Evolutionary conservation across 1,140 invertebrate species (phyloP).

Genomic region (Megalonaias nervosa): DNA sequence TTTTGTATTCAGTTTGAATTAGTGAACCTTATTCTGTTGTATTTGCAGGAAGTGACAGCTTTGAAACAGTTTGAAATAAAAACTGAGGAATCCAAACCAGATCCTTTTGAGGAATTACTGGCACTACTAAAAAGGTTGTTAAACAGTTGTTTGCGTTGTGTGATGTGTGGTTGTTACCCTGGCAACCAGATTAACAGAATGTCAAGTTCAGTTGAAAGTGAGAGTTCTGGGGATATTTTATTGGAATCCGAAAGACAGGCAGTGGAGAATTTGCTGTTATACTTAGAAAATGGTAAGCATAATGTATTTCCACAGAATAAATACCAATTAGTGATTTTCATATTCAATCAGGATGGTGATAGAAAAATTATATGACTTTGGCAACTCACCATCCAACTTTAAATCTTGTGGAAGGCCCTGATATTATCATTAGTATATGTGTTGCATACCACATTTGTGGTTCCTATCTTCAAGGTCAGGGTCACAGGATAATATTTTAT

Average conservation of each 20-base stretch:
- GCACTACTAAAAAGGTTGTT: slow-evolving; percentile 31
- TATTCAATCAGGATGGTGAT: no score
- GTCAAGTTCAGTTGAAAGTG: slow-evolving; percentile 32
- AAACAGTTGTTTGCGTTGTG: slow-evolving; percentile 34
- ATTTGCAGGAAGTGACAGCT: slow-evolving; percentile 15
- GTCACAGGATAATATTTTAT: no score
- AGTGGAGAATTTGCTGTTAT: slow-evolving; percentile 46
- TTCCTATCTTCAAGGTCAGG: no score
- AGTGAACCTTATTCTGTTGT: no score
- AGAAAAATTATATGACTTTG: no score
- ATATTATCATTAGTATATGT: no score
- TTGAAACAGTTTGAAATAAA: slow-evolving; percentile 43
- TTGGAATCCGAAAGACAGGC: slow-evolving; percentile 47
- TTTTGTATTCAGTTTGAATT: no score
- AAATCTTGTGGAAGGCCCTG: no score
- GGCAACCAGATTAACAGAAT: slow-evolving; percentile 8
- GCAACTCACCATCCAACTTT: no score
- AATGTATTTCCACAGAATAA: no score
- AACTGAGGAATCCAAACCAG: slow-evolving; percentile 37
- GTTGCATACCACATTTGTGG: no score
- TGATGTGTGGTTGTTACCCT: slow-evolving; percentile 50
- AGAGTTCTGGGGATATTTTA: slow-evolving; percentile 15
- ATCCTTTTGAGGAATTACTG: slow-evolving; percentile 36
- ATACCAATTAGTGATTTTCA: no score
- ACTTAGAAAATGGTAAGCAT: slow-evolving; percentile 49